These are phyloP conservation scores for Gavialis gangeticus DNA, from an alignment of 2,113 vertebrate genomes.

Conservation along the genomic window DNA sequence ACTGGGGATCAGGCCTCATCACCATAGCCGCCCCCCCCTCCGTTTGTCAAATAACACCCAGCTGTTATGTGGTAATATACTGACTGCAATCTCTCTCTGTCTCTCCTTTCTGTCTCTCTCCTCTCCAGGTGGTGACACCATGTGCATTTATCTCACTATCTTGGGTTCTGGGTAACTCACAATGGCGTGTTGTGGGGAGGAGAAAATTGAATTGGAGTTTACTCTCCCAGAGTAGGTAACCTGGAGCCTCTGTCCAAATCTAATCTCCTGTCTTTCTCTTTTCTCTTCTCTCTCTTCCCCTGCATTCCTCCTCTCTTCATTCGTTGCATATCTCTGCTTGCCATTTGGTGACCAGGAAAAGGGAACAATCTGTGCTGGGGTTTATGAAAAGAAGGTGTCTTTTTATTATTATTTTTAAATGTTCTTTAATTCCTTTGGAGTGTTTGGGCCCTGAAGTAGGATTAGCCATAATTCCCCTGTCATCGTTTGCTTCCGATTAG, in stretches of 20 bases:
- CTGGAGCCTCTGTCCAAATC: constrained; percentile 31
- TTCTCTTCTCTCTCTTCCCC: not conserved
- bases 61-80: not conserved
- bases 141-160: not conserved
- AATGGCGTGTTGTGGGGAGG: constrained; percentile 33
- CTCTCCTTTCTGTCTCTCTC: not conserved
- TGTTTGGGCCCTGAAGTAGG: constrained; percentile 25
- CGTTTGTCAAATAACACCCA: not conserved
- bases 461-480: constrained; percentile 72
- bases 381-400: not conserved
- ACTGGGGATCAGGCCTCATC: accelerated
- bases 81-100: not conserved
- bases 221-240: constrained; percentile 39
- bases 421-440: constrained; percentile 50
- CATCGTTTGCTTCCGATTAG: constrained; percentile 3
- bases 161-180: constrained; percentile 13
- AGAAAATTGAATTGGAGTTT: constrained; percentile 67
- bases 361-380: not conserved
- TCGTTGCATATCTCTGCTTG: not conserved
- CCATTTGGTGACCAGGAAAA: not conserved
- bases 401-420: not conserved
- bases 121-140: not conserved
- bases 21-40: not conserved
- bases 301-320: not conserved
- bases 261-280: not conserved